Evolutionary conservation across 1,140 invertebrate genomes (phyloP).

Genomic region (Saccostrea echinata): DNA sequence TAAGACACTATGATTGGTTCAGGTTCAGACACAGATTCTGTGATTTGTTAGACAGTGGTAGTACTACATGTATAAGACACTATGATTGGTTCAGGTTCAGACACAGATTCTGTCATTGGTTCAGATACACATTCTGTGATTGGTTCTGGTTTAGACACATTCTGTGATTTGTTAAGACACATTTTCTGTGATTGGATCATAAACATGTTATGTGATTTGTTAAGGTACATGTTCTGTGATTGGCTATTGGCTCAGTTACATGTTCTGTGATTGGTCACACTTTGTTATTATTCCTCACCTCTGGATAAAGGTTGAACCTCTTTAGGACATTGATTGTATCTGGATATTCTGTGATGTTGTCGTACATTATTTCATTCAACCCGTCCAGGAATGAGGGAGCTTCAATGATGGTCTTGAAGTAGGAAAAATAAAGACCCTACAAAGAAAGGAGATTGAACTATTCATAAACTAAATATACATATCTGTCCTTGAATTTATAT

Average conservation of each 20-base stretch:
- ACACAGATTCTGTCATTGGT: no score
- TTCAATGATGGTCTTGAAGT: slow-evolving; percentile 89
- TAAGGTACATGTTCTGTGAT: neutral
- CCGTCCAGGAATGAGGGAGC: slow-evolving; percentile 85
- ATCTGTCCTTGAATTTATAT: no score
- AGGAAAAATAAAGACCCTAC: slow-evolving; percentile 92
- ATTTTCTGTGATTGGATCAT: neutral
- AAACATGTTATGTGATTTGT: neutral
- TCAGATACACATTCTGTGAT: no score
- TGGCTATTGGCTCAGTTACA: neutral
- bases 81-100: no score
- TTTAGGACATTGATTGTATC: slow-evolving; percentile 89
- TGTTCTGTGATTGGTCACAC: neutral
- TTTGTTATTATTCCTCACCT: slow-evolving; percentile 82
- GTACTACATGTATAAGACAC: no score
- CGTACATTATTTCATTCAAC: slow-evolving; percentile 85
- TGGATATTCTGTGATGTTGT: slow-evolving; percentile 90
- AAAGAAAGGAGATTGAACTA: slow-evolving; percentile 59
- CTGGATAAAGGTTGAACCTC: slow-evolving; percentile 91
- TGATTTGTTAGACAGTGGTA: no score
- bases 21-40: no score
- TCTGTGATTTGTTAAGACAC: no score
- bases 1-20: no score
- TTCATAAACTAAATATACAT: no score
- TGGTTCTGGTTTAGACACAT: no score